Conservation (phyloP, 2,888 invertebrate genomes). For the Chirona hameri region DNA sequence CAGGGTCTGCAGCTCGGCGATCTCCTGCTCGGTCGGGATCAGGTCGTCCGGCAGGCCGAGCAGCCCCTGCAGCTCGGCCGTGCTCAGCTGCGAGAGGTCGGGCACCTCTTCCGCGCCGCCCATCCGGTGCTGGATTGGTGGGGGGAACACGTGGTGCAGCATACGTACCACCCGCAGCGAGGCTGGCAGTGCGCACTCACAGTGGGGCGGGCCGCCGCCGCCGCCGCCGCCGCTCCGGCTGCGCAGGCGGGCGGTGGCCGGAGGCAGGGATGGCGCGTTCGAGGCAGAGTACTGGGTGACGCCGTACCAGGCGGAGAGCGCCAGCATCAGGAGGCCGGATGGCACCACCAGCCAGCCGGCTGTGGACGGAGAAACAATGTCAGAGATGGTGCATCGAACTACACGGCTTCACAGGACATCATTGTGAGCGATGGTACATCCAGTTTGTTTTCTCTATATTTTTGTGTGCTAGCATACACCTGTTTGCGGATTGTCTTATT, state of each 20-base stretch:
- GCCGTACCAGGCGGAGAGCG: slow-evolving; percentile 4
- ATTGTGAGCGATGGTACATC: too few relatives aligned
- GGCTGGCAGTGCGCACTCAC: neutral
- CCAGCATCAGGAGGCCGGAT: neutral
- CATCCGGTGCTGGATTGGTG: neutral
- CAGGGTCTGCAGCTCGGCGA: neutral
- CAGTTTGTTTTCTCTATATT: too few relatives aligned
- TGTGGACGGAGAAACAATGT: neutral
- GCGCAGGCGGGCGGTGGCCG: neutral
- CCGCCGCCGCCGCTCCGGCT: too few relatives aligned
- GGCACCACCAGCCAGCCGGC: slow-evolving; percentile 2
- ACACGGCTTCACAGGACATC: too few relatives aligned
- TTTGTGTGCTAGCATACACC: too few relatives aligned
- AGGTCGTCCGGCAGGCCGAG: neutral
- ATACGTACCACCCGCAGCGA: neutral
- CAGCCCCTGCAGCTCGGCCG: neutral
- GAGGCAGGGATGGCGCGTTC: neutral
- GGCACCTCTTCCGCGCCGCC: neutral
- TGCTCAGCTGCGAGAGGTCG: neutral
- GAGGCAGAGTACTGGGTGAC: neutral
- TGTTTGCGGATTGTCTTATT: too few relatives aligned
- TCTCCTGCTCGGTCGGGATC: neutral
- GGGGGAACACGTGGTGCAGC: neutral
- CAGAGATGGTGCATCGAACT: neutral
- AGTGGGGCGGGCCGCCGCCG: neutral